Evolutionary conservation across 2,888 invertebrate genomes (phyloP).

Genomic region (Yponomeuta cagnagella): DNA sequence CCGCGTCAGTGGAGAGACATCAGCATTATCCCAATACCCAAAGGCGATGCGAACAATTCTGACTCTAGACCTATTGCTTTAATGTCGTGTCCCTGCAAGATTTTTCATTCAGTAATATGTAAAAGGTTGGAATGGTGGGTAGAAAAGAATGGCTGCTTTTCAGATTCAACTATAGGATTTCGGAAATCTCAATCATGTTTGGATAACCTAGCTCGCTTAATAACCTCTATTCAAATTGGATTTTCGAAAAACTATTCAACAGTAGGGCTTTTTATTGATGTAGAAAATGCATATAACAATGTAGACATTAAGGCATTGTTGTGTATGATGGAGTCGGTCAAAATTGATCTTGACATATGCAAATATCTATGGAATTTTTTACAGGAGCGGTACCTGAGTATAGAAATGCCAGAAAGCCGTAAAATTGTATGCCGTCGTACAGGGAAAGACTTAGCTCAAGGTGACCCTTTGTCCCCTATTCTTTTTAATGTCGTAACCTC

Average conservation of each 20-base stretch:
- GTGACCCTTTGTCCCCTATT: too few species aligned
- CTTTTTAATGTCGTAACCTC: too few species aligned
- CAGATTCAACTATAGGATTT: conserved; percentile 7
- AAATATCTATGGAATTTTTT: conserved; percentile 6
- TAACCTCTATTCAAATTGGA: too few species aligned
- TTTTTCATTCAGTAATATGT: too few species aligned
- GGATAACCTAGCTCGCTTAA: too few species aligned
- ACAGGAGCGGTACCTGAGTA: background rate
- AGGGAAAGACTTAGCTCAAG: too few species aligned
- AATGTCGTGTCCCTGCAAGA: background rate
- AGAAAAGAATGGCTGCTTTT: background rate
- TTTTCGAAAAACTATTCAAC: too few species aligned
- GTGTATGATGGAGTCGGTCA: background rate
- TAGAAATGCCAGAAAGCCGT: background rate
- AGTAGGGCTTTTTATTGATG: too few species aligned
- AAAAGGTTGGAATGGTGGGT: conserved; percentile 4
- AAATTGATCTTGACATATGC: conserved; percentile 1
- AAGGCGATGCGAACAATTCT: conserved; percentile 17
- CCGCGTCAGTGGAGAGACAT: conserved; percentile 25
- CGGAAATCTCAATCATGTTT: background rate
- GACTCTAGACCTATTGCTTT: conserved; percentile 6
- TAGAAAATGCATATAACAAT: too few species aligned
- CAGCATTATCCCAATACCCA: conserved; percentile 24
- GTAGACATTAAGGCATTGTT: too few species aligned
- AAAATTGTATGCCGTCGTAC: too few species aligned